phyloP scores from a whole-genome alignment of 37 sponge, comb jelly and placozoan species.

The Diacarnus erythraeanus region DNA sequence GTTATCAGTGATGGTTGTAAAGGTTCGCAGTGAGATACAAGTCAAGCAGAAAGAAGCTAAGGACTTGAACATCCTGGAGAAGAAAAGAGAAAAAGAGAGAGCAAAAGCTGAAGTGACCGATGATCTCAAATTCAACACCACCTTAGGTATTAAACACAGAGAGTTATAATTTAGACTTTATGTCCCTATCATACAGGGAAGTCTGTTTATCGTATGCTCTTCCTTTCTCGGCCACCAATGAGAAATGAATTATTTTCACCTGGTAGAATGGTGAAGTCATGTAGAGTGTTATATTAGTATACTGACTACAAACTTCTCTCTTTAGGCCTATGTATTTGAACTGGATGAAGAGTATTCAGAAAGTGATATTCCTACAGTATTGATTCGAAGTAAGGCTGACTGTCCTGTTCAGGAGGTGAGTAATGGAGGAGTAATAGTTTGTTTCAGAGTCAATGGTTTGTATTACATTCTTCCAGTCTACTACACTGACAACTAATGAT shows the following conservation, averaged over 20 bases:
- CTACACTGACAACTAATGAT: conserved; percentile 90
- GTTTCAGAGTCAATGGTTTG: not conserved
- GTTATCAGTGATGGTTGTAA: not conserved
- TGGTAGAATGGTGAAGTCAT: conserved; percentile 95
- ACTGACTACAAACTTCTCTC: no score
- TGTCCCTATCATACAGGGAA: conserved; percentile 49
- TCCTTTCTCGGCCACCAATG: conserved; percentile 71
- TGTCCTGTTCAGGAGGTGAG: conserved; percentile 76
- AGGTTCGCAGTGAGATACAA: conserved; percentile 65
- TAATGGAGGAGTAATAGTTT: not conserved
- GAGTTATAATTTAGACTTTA: not conserved
- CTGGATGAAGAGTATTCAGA: conserved; percentile 96
- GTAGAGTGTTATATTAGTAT: no score
- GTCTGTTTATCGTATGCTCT: conserved; percentile 76
- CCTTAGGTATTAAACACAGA: conserved; percentile 38
- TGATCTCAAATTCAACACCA: conserved; percentile 62
- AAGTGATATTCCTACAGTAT: conserved; percentile 94
- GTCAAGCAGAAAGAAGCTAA: conserved; percentile 29
- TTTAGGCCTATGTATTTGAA: conserved; percentile 93
- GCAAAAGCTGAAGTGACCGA: conserved; percentile 28
- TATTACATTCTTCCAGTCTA: conserved; percentile 15
- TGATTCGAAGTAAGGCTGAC: conserved; percentile 96
- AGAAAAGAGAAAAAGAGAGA: conserved; percentile 63
- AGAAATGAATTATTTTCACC: conserved; percentile 93
- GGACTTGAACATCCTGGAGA: conserved; percentile 43